These are phyloP conservation scores for Hydropotes inermis DNA, from an alignment of 2,113 vertebrate genomes.

Conservation along the genomic window DNA sequence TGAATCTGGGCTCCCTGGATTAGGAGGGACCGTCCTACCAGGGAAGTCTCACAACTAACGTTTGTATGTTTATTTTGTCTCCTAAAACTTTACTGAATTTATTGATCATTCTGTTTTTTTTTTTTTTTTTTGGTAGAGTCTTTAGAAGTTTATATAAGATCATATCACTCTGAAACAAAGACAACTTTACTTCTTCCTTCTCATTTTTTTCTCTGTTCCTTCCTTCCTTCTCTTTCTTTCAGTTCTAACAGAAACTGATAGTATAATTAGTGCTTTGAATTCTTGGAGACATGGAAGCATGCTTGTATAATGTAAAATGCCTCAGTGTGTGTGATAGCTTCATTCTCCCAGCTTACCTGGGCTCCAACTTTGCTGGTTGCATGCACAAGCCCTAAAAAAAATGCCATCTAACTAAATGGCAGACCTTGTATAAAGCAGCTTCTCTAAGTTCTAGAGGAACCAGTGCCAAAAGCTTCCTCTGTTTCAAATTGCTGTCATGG, in stretches of 20 bases:
- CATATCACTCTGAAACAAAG: background rate
- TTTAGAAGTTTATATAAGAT: background rate
- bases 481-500: background rate
- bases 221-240: background rate
- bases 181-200: background rate
- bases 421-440: background rate
- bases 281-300: background rate
- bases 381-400: background rate
- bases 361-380: background rate
- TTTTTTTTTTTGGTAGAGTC: background rate
- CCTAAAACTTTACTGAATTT: background rate
- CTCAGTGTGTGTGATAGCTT: background rate
- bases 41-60: background rate
- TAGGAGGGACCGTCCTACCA: background rate
- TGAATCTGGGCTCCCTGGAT: background rate
- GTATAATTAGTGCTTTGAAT: background rate
- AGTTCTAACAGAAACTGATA: background rate
- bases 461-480: background rate
- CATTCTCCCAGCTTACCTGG: background rate
- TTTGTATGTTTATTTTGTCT: background rate
- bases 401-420: background rate
- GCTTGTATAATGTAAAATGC: conserved; percentile 24
- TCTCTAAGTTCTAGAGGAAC: background rate
- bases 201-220: background rate
- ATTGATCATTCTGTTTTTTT: background rate